These are phyloP conservation scores for Tupiocoris notatus DNA, from an alignment of 2,888 invertebrate genomes.

Conservation along the genomic window DNA sequence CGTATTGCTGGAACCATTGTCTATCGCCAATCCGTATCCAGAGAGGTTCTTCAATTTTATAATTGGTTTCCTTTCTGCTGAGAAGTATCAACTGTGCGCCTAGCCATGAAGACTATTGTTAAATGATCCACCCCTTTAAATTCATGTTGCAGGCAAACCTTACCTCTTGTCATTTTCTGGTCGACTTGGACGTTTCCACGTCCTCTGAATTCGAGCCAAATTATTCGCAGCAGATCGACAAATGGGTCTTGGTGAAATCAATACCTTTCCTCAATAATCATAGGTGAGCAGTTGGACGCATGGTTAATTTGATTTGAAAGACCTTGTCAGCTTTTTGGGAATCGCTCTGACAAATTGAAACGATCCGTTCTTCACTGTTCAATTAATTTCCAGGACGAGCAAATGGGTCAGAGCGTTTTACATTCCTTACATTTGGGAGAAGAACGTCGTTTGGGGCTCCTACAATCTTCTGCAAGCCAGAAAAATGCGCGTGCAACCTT, in stretches of 20 bases:
- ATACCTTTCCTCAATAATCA: conserved; percentile 72
- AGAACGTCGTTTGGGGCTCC: conserved; percentile 67
- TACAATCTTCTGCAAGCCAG: conserved; percentile 65
- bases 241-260: conserved; percentile 71
- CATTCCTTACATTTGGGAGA: conserved; percentile 71
- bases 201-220: conserved; percentile 73
- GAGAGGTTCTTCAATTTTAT: too few relatives aligned
- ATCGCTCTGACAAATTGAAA: too few relatives aligned
- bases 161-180: conserved; percentile 76
- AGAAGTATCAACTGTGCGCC: too few relatives aligned
- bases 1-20: too few relatives aligned
- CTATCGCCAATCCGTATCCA: too few relatives aligned
- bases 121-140: too few relatives aligned
- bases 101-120: too few relatives aligned
- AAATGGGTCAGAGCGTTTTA: conserved; percentile 81
- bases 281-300: conserved; percentile 56
- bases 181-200: conserved; percentile 74
- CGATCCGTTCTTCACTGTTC: too few relatives aligned
- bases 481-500: conserved; percentile 47
- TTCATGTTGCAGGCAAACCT: conserved; percentile 71
- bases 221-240: conserved; percentile 66
- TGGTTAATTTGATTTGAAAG: too few relatives aligned
- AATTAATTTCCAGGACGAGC: conserved; percentile 66
- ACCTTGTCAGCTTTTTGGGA: too few relatives aligned
- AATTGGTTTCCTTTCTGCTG: too few relatives aligned